phyloP scores from a whole-genome alignment of 2,797 vertebrate genomes.

The Cryptoprocta ferox region DNA sequence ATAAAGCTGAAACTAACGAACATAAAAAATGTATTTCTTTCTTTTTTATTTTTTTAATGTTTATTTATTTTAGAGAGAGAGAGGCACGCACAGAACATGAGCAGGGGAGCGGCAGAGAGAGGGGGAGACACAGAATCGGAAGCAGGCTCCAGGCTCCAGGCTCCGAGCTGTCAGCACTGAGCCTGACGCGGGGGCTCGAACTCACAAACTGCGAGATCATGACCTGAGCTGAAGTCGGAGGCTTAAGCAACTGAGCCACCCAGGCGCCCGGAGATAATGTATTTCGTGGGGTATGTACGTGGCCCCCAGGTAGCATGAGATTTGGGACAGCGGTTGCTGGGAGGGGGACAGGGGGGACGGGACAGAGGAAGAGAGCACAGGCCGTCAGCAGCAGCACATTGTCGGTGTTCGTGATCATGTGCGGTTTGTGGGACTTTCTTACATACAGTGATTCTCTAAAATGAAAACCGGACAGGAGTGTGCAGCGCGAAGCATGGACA shows the following conservation, averaged over 20 bases:
- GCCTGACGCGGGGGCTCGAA: too few relatives aligned
- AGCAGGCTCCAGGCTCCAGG: too few relatives aligned
- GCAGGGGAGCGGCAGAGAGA: too few relatives aligned
- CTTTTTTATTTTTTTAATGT: too few relatives aligned
- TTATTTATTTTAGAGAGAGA: too few relatives aligned
- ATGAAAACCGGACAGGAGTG: neutral
- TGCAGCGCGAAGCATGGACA: accelerated
- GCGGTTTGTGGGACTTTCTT: neutral
- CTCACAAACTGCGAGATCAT: too few relatives aligned
- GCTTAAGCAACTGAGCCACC: too few relatives aligned
- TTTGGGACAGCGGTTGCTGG: accelerated
- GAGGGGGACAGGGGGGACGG: accelerated
- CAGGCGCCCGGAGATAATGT: too few relatives aligned
- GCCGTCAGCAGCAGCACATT: accelerated
- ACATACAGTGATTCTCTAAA: neutral
- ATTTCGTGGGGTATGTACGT: accelerated
- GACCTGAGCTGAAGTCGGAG: too few relatives aligned
- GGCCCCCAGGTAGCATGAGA: neutral
- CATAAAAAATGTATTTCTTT: neutral
- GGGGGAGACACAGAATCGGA: too few relatives aligned
- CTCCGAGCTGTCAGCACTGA: too few relatives aligned
- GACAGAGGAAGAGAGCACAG: accelerated
- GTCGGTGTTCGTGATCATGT: accelerated
- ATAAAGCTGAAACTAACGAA: neutral
- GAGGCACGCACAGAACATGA: too few relatives aligned